Evolutionary conservation across 2,888 invertebrate genomes (phyloP).

Genomic region (Pilophorus perplexus): DNA sequence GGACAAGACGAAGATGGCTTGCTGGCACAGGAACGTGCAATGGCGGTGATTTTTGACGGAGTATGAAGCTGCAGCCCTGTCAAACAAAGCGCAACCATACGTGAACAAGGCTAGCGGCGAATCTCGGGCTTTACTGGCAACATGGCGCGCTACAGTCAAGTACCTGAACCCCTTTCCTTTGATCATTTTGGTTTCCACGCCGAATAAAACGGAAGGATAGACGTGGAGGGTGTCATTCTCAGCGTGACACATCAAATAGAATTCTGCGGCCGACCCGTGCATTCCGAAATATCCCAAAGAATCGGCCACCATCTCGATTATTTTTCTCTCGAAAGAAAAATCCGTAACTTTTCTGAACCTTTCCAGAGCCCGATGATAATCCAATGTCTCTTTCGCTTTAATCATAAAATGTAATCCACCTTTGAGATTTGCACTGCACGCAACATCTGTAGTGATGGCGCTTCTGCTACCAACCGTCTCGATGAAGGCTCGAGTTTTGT

Average conservation of each 20-base stretch:
- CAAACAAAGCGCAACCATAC: constrained; percentile 14
- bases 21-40: constrained; percentile 33
- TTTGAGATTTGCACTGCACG: constrained; percentile 17
- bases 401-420: constrained; percentile 19
- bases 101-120: constrained; percentile 21
- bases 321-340: constrained; percentile 26
- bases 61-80: constrained; percentile 21
- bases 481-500: constrained; percentile 10
- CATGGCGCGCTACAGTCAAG: background rate
- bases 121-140: background rate
- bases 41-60: constrained; percentile 29
- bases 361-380: constrained; percentile 31
- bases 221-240: constrained; percentile 19
- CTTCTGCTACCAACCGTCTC: constrained; percentile 13
- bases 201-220: constrained; percentile 19
- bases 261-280: constrained; percentile 31
- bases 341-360: constrained; percentile 27
- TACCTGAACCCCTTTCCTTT: constrained; percentile 6
- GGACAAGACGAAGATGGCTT: constrained; percentile 12
- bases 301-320: constrained; percentile 35
- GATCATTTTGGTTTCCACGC: constrained; percentile 27
- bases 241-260: constrained; percentile 32
- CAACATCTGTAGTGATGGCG: constrained; percentile 28
- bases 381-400: constrained; percentile 26
- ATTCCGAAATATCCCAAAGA: constrained; percentile 25